A percentile compares a stretch with the other conserved stretches of the same genome.
phyloP scores from a whole-genome alignment of 64 coral and sea anemone genomes.

The Porites australiensis region DNA sequence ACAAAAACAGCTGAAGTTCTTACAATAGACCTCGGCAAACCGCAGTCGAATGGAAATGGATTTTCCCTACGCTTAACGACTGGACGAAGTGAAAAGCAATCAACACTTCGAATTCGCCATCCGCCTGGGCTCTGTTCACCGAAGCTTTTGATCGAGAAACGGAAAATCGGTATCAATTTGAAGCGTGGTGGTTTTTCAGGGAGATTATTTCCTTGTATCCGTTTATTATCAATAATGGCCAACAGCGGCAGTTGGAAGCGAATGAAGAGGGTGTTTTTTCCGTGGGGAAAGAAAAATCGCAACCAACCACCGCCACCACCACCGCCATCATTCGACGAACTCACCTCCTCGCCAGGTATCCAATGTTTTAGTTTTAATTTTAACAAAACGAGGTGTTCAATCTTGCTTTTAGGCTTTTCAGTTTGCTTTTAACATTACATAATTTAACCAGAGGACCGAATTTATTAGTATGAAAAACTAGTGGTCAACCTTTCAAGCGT shows the following conservation, averaged over 20 bases:
- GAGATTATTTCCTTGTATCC: neutral
- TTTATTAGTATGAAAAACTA: neutral
- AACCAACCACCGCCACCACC: neutral
- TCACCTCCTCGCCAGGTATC: slow-evolving; percentile 41
- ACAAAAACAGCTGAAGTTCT: slow-evolving; percentile 8
- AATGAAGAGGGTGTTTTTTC: slow-evolving; percentile 55
- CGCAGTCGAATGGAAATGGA: slow-evolving; percentile 14
- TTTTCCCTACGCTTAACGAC: neutral
- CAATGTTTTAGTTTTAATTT: neutral
- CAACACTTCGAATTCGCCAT: neutral
- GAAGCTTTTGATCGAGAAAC: neutral
- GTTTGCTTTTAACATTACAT: neutral
- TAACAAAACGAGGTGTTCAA: neutral
- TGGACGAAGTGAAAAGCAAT: neutral
- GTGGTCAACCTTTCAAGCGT: neutral
- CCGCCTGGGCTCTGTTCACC: neutral
- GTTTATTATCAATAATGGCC: slow-evolving; percentile 11
- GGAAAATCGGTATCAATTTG: neutral
- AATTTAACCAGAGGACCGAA: neutral
- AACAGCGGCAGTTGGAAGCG: slow-evolving; percentile 36
- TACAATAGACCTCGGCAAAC: slow-evolving; percentile 30
- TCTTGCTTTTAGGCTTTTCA: slow-evolving; percentile 18
- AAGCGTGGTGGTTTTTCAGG: neutral
- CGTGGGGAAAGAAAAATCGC: slow-evolving; percentile 45
- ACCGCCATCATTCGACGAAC: slow-evolving; percentile 7